A percentile compares a stretch with the other conserved stretches of the same genome.
Conservation (phyloP, 1,140 invertebrate genomes). For the Oryzaephilus surinamensis region DNA sequence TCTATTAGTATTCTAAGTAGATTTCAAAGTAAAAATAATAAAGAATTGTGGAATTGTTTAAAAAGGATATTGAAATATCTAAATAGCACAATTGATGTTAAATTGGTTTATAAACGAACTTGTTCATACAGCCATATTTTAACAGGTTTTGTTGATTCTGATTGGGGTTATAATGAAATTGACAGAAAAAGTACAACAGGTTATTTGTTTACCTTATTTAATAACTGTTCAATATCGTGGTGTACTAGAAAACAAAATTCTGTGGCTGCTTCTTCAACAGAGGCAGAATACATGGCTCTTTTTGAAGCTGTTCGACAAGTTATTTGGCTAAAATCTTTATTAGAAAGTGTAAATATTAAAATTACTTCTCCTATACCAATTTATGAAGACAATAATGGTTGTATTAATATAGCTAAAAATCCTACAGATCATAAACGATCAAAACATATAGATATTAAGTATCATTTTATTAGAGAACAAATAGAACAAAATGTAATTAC, state of each 20-base stretch:
- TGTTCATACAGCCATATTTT: constrained; percentile 16
- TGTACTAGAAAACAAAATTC: constrained; percentile 26
- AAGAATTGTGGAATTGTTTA: constrained; percentile 4
- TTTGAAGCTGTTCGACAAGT: constrained; percentile 25
- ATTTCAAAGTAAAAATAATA: constrained; percentile 13
- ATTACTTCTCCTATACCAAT: constrained; percentile 7
- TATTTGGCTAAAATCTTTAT: constrained; percentile 17
- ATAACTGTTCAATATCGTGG: constrained; percentile 21
- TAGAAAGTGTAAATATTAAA: constrained; percentile 4
- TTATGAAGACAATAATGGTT: constrained; percentile 14
- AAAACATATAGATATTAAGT: constrained; percentile 26
- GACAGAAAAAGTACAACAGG: constrained; percentile 17
- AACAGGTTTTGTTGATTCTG: constrained; percentile 15
- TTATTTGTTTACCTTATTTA: constrained; percentile 18
- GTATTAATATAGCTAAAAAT: constrained; percentile 21
- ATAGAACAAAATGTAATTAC: constrained; percentile 14
- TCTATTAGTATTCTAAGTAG: constrained; percentile 27
- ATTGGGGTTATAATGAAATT: constrained; percentile 10
- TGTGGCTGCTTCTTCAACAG: constrained; percentile 30
- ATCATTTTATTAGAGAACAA: constrained; percentile 18
- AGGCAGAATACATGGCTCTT: constrained; percentile 30
- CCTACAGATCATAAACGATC: constrained; percentile 13
- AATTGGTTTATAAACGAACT: constrained; percentile 13
- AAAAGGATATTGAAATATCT: constrained; percentile 6
- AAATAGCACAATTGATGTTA: constrained; percentile 5